Evolutionary conservation across 2,113 vertebrate genomes (phyloP), one percentile per base, ranked within the genome.

Genomic region (Rhodinocichla rosea): DNA sequence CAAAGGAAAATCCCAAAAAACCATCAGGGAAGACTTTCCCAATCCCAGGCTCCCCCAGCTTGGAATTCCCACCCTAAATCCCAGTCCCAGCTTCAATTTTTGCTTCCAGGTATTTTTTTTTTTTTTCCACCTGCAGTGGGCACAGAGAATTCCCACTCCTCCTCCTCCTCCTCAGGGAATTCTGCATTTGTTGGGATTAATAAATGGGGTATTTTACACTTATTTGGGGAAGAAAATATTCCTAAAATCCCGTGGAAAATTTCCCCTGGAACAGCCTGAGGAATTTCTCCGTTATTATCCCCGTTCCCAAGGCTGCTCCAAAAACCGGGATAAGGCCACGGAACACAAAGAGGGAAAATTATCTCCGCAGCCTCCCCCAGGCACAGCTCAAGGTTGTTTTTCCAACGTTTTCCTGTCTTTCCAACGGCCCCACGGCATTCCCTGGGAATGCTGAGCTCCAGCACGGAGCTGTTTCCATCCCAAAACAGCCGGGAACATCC

Each of bases 121-220:
- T 23, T 13, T 15, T 52, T 27, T 3, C 20, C 32, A 3, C 9
- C 35, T 9, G 23, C 14, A 3, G 37, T 4, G 18, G 5, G 47
- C 35, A 42, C 37, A 8, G 24, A 4, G 11, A 55, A 80, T 45
- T 65, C 47, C 45, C 47, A 13, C 13, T 24, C 62, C 62, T 1
- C 2, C 15, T 28, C 59, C 60, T 40, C 23, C 18, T 35, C 11
- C 32, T 14, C 11, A 7, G 1, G 62, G 62, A 65, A 79, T 65
- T 65, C 60, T 7, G 4, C 0, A 0, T 9, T 35, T 28, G 0
- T 30, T 11, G 4, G 60, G 32, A 65, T 64, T 8, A 5, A 10
- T 3, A 6, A 6, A 1, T 9, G 39, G 39, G 30, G 32, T 55
- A 12, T 67, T 67, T 65, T 5, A 6, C 39, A 44, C 15, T 4